Conservation (phyloP, 37 sponge, comb jelly and placozoan species). For the Eunapius fragilis region DNA sequence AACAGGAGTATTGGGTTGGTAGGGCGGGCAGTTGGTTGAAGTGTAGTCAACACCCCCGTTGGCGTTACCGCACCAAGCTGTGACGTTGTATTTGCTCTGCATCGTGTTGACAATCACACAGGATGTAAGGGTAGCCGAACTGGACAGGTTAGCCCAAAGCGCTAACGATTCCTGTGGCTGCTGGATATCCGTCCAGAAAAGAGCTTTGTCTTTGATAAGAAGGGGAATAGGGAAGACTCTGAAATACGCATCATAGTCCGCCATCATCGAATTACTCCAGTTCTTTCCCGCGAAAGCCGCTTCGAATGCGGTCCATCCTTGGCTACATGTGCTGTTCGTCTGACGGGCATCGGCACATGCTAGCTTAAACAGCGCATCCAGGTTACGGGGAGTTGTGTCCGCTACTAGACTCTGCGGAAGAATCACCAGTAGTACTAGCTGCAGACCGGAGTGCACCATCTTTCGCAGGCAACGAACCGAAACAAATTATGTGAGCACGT, state of each 20-base stretch:
- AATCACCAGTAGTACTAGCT: not conserved
- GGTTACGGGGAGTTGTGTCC: not conserved
- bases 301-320: not conserved
- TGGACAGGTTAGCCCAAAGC: not conserved
- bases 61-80: not conserved
- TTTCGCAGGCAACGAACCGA: no score
- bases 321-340: not conserved
- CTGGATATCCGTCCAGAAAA: not conserved
- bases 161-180: not conserved
- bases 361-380: not conserved
- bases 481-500: no score
- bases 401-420: not conserved
- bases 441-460: no score
- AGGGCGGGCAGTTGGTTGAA: not conserved
- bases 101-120: not conserved
- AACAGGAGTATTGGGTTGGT: not conserved
- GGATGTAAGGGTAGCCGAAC: not conserved
- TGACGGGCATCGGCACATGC: not conserved
- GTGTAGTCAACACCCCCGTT: not conserved
- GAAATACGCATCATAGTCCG: not conserved
- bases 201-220: not conserved
- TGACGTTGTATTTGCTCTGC: not conserved
- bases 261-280: not conserved
- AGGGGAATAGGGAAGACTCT: not conserved
- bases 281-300: not conserved